These are phyloP conservation scores for Holotrichia oblita DNA, from an alignment of 1,140 invertebrate species.

Conservation along the genomic window DNA sequence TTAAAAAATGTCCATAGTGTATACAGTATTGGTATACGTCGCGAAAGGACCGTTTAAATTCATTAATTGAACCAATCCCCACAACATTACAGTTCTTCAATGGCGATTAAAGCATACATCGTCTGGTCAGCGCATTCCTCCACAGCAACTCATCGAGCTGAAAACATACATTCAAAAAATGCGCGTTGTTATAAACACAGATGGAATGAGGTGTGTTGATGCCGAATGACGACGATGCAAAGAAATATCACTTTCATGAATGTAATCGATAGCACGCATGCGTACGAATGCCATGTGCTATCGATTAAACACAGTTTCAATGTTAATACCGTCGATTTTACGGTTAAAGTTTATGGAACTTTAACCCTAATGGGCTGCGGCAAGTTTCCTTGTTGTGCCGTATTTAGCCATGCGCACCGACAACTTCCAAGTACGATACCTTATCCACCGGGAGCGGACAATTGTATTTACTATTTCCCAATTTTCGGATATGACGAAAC, in stretches of 20 bases:
- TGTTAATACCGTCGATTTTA: neutral
- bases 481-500: neutral
- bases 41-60: too few species aligned
- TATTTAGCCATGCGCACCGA: slow-evolving; percentile 17
- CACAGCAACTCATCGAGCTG: neutral
- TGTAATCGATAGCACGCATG: slow-evolving; percentile 27
- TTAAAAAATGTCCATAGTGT: too few species aligned
- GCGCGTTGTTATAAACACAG: neutral
- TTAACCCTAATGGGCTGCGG: neutral
- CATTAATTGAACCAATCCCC: too few species aligned
- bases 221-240: slow-evolving; percentile 17
- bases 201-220: neutral
- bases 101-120: neutral
- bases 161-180: neutral
- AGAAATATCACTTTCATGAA: slow-evolving; percentile 36
- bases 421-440: neutral
- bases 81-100: too few species aligned
- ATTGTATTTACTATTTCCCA: neutral
- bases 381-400: slow-evolving; percentile 22
- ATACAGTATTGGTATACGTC: too few species aligned
- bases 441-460: neutral
- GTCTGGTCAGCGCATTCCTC: neutral
- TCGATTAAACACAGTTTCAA: neutral
- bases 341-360: neutral
- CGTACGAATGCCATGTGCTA: slow-evolving; percentile 15